Evolutionary conservation across 2,797 vertebrate species (phyloP).

Genomic region (Phrynocephalus guinanensis): DNA sequence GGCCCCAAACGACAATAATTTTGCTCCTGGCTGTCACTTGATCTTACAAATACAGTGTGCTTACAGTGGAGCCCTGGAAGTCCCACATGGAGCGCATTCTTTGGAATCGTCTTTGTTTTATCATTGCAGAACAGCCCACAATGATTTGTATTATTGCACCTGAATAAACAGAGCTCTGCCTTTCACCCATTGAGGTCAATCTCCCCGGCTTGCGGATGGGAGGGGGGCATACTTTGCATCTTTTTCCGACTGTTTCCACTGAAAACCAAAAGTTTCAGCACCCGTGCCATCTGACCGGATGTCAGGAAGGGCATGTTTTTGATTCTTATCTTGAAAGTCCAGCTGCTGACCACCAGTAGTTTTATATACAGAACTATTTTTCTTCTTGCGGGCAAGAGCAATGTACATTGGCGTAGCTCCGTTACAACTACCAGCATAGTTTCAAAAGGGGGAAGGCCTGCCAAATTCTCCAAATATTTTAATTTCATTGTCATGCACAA

Average conservation of each 20-base stretch:
- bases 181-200: conserved; percentile 81
- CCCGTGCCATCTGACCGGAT: conserved; percentile 63
- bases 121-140: conserved; percentile 80
- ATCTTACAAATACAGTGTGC: conserved; percentile 68
- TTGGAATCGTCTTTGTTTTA: conserved; percentile 90
- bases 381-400: conserved; percentile 58
- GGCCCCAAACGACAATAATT: conserved; percentile 67
- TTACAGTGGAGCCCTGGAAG: conserved; percentile 69
- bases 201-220: conserved; percentile 69
- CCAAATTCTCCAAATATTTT: conserved; percentile 85
- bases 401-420: conserved; percentile 64
- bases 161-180: conserved; percentile 90
- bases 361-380: conserved; percentile 65
- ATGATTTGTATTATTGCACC: conserved; percentile 91
- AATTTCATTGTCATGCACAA: conserved; percentile 80
- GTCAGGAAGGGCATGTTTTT: conserved; percentile 74
- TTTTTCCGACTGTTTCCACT: conserved; percentile 57
- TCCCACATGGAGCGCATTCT: conserved; percentile 86
- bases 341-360: conserved; percentile 72
- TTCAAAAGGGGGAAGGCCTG: conserved; percentile 69
- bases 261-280: conserved; percentile 54
- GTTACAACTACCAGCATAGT: conserved; percentile 65
- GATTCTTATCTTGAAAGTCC: conserved; percentile 72
- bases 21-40: conserved; percentile 75
- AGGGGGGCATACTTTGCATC: conserved; percentile 57